Base-by-base conservation (phyloP, 1,140 invertebrate species). In the Drosophila littoralis region DNA sequence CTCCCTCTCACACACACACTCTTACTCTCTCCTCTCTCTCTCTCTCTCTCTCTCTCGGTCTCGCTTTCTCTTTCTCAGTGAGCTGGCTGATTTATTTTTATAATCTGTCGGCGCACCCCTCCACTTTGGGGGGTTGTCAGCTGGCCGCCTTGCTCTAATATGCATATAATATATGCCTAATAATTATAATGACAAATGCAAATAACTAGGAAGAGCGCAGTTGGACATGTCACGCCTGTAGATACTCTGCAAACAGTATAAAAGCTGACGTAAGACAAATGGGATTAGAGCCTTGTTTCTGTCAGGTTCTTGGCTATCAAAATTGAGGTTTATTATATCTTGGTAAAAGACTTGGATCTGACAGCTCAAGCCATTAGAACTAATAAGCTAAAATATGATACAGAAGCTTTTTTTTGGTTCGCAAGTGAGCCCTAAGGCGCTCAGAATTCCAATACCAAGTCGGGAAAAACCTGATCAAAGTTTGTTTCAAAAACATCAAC, bases 1-100 rank as follows among this genome's bases (percentile, higher is more conserved):
- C 7, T n/a, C 22, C 7, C 36, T 28, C 28, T 43, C 15, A n/a
- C 8, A 10, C 28, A 22, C 22, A 22, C 22, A 22, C 38, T 32
- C 32, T 48, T 28, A 22, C 10, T n/a, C 32, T 45, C 38, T 38
- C 32, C n/a, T n/a, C n/a, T n/a, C 28, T 13, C 17, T 6, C 38
- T 38, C 32, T 58, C 28, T 22, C 10, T 12, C 32, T 38, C 35
- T 33, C 2, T 15, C 3, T 0, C 51, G 1, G 0, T 13, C 22
- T 52, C n/a, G 15, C 32, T 35, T 8, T 38, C n/a, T 35, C 32
- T 52, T 8, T 38, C 8, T 50, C 33, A 33, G 43, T 68, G 43
- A 59, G 65, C 45, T 59, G 33, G 22, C 63, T 54, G 64, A 60
- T 73, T 68, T 73, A 73, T 73, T 68, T 73, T 68, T 73, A 68